Conservation (phyloP, 2,888 invertebrate species). For the Omphaloscelis lunosa region DNA sequence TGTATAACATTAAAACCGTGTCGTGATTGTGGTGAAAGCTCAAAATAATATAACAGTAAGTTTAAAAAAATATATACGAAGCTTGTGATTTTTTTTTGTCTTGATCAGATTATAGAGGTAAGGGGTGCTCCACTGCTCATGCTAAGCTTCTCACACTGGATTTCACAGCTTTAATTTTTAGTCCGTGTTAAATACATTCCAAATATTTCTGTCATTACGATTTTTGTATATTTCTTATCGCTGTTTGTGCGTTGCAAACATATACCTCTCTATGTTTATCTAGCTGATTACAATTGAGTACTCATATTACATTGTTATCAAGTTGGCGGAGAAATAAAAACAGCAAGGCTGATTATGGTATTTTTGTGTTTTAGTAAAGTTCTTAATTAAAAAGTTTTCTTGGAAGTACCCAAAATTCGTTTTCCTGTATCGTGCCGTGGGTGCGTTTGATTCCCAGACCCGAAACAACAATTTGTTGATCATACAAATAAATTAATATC, state of each 20-base stretch:
- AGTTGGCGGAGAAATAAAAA: neutral
- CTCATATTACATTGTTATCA: neutral
- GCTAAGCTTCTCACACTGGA: neutral
- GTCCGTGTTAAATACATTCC: neutral
- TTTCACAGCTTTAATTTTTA: neutral
- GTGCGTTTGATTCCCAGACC: neutral
- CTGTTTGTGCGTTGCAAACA: neutral
- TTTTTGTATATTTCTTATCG: constrained; percentile 3
- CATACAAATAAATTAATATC: neutral
- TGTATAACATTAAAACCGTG: neutral
- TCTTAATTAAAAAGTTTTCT: too few species aligned
- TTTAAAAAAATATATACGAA: neutral
- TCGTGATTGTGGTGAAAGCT: neutral
- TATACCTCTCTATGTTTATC: neutral
- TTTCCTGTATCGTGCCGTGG: neutral
- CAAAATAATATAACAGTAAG: neutral
- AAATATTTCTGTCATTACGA: neutral
- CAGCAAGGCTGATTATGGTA: neutral
- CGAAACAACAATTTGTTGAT: neutral
- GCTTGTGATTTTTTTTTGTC: neutral
- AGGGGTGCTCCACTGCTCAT: too few species aligned
- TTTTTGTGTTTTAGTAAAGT: neutral
- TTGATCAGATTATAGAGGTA: neutral
- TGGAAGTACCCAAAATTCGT: neutral
- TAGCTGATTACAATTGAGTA: neutral